Percentiles rank a stretch among this genome's conserved stretches.
Conservation (phyloP, 2,888 invertebrate genomes). For the Tortricodes alternella region DNA sequence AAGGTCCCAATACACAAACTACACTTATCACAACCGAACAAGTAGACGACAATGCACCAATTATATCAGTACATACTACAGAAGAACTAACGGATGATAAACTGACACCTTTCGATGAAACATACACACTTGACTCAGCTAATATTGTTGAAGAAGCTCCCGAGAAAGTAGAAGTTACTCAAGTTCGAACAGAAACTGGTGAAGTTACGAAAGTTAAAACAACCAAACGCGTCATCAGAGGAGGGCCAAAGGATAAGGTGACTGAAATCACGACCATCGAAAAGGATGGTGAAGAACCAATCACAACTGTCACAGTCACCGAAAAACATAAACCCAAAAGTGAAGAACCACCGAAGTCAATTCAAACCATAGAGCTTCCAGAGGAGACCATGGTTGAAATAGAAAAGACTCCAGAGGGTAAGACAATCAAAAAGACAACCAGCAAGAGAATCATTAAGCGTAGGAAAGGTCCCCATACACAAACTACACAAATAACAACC, state of each 20-base stretch:
- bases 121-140: slow-evolving; percentile 9
- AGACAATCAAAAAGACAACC: slow-evolving; percentile 43
- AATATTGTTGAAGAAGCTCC: neutral
- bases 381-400: slow-evolving; percentile 44
- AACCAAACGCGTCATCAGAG: too few species aligned
- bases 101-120: slow-evolving; percentile 42
- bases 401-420: slow-evolving; percentile 47
- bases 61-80: slow-evolving; percentile 36
- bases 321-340: neutral
- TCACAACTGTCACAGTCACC: neutral
- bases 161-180: slow-evolving; percentile 27
- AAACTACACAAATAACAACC: slow-evolving; percentile 54
- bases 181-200: too few species aligned
- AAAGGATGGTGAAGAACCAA: slow-evolving; percentile 34
- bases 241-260: too few species aligned
- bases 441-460: slow-evolving; percentile 61
- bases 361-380: too few species aligned
- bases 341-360: too few species aligned
- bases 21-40: slow-evolving; percentile 32
- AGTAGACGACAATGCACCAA: slow-evolving; percentile 36
- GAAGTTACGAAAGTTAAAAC: too few species aligned
- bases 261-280: too few species aligned
- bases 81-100: slow-evolving; percentile 48
- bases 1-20: slow-evolving; percentile 16
- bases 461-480: slow-evolving; percentile 43